A percentile compares a stretch with the other conserved stretches of the same genome.
These are phyloP conservation scores for Umimayanthus chanpuru DNA, from an alignment of 92 coral and sea anemone species.

Conservation along the genomic window DNA sequence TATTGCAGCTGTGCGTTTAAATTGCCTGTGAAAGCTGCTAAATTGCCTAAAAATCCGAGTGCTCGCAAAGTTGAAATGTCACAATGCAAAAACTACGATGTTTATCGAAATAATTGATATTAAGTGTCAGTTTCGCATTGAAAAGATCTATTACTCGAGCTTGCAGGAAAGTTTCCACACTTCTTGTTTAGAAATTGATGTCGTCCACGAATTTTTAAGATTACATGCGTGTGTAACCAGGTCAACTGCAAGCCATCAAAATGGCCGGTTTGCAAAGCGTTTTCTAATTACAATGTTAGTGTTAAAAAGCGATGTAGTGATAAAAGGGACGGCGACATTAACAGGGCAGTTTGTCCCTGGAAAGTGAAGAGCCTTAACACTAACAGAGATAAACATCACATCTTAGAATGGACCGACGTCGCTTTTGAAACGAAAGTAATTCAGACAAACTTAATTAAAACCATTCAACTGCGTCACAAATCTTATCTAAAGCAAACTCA, in stretches of 20 bases:
- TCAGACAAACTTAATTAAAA: background rate
- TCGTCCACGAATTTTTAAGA: background rate
- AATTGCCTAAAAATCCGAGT: background rate
- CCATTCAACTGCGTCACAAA: background rate
- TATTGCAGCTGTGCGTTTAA: background rate
- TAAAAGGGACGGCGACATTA: no score
- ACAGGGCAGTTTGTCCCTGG: background rate
- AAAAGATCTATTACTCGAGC: background rate
- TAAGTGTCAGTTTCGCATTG: no score
- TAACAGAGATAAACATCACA: no score
- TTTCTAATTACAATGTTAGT: no score
- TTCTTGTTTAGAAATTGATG: background rate
- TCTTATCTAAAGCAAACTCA: background rate
- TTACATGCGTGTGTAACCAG: background rate
- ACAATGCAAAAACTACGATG: background rate
- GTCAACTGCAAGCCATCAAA: background rate
- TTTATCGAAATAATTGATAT: no score
- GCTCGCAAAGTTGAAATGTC: background rate
- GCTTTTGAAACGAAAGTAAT: background rate
- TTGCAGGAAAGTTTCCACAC: background rate
- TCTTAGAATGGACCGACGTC: background rate
- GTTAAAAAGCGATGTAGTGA: no score
- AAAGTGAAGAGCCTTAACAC: no score
- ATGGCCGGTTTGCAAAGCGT: background rate
- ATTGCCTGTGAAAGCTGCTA: background rate